phyloP scores from a whole-genome alignment of 2,797 vertebrate genomes.

The Sebastes hubbsi region DNA sequence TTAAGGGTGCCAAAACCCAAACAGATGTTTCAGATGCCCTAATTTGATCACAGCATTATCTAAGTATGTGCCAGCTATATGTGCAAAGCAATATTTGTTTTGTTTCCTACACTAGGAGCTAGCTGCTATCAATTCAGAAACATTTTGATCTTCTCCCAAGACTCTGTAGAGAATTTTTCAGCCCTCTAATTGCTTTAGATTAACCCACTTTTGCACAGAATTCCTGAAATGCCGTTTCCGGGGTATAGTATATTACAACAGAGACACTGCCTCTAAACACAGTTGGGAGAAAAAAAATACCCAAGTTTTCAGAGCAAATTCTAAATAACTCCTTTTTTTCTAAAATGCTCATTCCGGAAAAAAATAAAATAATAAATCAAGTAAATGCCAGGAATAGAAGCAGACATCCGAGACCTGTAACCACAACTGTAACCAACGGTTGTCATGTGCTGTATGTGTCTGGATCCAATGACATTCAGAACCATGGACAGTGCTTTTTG shows the following conservation, averaged over 20 bases:
- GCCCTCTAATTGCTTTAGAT: slow-evolving; percentile 68
- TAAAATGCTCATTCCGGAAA: slow-evolving; percentile 3
- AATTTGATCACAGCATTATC: slow-evolving; percentile 56
- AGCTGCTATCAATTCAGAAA: slow-evolving; percentile 53
- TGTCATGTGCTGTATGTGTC: slow-evolving; percentile 27
- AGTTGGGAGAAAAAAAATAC: background rate
- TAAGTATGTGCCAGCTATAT: slow-evolving; percentile 44
- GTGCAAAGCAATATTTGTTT: slow-evolving; percentile 50
- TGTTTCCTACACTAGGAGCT: slow-evolving; percentile 35
- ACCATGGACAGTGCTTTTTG: slow-evolving; percentile 55
- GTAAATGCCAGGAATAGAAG: slow-evolving; percentile 14
- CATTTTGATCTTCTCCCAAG: slow-evolving; percentile 61
- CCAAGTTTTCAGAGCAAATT: background rate
- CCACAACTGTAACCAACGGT: slow-evolving; percentile 22
- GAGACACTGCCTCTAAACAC: slow-evolving; percentile 10
- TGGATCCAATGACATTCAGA: slow-evolving; percentile 47
- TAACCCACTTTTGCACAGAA: slow-evolving; percentile 64
- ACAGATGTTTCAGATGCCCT: slow-evolving; percentile 59
- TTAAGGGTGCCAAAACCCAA: slow-evolving; percentile 18
- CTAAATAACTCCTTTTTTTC: background rate
- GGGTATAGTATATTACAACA: slow-evolving; percentile 13
- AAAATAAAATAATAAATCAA: background rate
- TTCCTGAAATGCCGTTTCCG: slow-evolving; percentile 58
- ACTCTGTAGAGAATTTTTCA: slow-evolving; percentile 56
- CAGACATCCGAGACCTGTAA: background rate